phyloP scores from a whole-genome alignment of 2,888 invertebrate species.

The Heliconius aoede region DNA sequence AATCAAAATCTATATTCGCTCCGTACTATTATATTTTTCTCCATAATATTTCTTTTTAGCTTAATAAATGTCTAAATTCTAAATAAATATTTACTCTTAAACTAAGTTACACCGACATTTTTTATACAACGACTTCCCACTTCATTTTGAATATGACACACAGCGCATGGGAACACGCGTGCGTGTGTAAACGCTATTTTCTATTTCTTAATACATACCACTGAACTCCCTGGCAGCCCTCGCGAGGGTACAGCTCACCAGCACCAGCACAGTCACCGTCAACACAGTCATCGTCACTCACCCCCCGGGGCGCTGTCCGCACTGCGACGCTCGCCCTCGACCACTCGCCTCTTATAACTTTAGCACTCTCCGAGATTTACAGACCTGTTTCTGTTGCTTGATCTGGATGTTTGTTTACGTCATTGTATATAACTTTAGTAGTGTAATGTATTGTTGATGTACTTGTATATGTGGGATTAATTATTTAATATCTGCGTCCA shows the following conservation, averaged over 20 bases:
- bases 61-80: no score
- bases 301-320: conserved; percentile 31
- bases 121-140: no score
- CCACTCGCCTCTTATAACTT: conserved; percentile 30
- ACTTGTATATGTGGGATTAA: not conserved
- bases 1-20: no score
- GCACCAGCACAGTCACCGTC: conserved; percentile 30
- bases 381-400: not conserved
- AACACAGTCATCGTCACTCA: conserved; percentile 30
- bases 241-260: conserved; percentile 23
- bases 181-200: not conserved
- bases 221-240: conserved; percentile 34
- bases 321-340: conserved; percentile 19
- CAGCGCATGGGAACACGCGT: no score
- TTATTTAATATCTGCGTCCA: not conserved
- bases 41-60: no score
- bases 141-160: no score
- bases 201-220: conserved; percentile 24
- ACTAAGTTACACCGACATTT: no score
- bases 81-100: no score
- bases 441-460: not conserved
- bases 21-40: no score
- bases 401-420: not conserved
- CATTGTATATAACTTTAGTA: not conserved
- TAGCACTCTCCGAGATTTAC: not conserved